Base-by-base conservation (phyloP, 1,140 invertebrate species). In the Penaeus vannamei region DNA sequence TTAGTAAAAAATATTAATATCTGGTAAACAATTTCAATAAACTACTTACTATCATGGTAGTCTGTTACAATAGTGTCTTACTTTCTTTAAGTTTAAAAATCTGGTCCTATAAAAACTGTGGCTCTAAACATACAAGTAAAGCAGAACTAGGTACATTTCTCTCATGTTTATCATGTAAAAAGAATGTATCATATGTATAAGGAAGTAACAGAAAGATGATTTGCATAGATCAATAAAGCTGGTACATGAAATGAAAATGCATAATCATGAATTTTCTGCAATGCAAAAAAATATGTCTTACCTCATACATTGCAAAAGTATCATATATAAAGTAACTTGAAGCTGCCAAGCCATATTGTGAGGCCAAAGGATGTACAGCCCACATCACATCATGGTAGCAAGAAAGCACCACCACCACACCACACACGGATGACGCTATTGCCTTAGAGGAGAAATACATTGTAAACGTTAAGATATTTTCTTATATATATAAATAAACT, bases 251-350 rank as follows among this genome's bases (percentile, higher is more conserved):
- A 82, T 36, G 60, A 53, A 19, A 82, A 82, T 82, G 10, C 36
- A 26, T 60, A 42, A 26, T 17, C 10, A 22, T 26, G 7, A 17
- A 1, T 22, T 17, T 19, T 14, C 36, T 26, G 26, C 4, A 5
- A 53, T 53, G 46, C 26, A 3, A 12, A 23, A 29, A 46, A 59
- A n/a, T 20, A 26, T 23, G 8, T 81, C 86, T 82, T 59, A 87
- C 86, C 86, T 87, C 29, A 62, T 87, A 87, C 86, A 87, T 87
- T 26, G 86, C 77, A 46, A 81, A 20, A 32, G 61, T 69, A 87
- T 87, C 86, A 87, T 87, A 82, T 10, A 87, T 62, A 59, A 87
- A 87, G 64, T 87, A 87, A 36, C 86, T 87, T 20, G 32, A 77
- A 29, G 42, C 77, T 46, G 69, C 61, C 79, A 72, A 87, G 61